These are phyloP conservation scores for Pitta sordida DNA, from an alignment of 2,113 vertebrate genomes.

Conservation along the genomic window DNA sequence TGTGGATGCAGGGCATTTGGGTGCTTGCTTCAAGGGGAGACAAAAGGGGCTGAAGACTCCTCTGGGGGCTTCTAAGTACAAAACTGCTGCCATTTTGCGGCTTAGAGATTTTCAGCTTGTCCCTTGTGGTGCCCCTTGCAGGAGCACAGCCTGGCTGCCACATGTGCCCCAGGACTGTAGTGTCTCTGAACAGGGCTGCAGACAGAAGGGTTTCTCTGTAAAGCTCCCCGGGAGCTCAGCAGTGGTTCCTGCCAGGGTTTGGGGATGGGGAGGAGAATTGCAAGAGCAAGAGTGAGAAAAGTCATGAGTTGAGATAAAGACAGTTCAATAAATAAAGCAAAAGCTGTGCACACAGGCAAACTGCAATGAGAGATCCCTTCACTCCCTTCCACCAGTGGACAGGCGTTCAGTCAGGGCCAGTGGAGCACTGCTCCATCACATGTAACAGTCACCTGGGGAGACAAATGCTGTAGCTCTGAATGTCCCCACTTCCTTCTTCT, in stretches of 20 bases:
- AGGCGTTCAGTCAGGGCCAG: background rate
- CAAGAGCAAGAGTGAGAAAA: background rate
- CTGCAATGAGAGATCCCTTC: background rate
- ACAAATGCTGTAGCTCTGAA: background rate
- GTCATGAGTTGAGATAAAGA: fast-evolving
- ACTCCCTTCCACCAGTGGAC: background rate
- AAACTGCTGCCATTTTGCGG: background rate
- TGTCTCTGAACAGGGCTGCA: background rate
- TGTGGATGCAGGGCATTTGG: background rate
- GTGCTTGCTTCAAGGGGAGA: background rate
- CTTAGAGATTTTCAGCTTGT: background rate
- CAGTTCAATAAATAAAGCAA: background rate
- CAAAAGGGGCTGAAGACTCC: background rate
- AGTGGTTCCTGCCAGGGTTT: background rate
- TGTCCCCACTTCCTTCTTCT: background rate
- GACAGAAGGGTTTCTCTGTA: background rate
- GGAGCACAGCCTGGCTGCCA: background rate
- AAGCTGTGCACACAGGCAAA: background rate
- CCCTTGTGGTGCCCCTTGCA: fast-evolving
- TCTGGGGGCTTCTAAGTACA: background rate
- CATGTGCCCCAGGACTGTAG: background rate
- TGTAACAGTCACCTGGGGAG: background rate
- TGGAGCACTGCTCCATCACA: background rate
- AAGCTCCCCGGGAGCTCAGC: background rate
- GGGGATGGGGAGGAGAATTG: background rate